Base-by-base conservation (phyloP, 2,888 invertebrate species). In the Scaptomyza caliginosa region DNA sequence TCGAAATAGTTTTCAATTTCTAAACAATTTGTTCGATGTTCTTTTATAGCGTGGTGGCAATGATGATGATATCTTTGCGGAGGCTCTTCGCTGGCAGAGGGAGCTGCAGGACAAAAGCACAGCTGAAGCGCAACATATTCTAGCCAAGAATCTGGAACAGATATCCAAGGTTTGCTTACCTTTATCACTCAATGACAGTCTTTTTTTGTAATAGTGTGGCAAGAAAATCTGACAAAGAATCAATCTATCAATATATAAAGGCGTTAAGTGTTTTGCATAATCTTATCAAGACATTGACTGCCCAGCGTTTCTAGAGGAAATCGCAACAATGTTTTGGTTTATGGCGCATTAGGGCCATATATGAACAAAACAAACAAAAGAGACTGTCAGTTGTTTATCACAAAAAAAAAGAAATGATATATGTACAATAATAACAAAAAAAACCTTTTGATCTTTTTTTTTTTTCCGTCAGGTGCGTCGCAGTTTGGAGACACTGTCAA, bases 401-500 rank as follows among this genome's bases (percentile, higher is more conserved):
- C 1, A 4, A 19, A 3, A 13, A 2, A 32, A 4, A 36, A 1
- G 4, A 30, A n/a, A 30, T 4, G 2, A 30, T n/a, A 5, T n/a
- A 13, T 13, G 1, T 13, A n/a, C 13, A 6, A 13, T 32, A 32
- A 32, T 32, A 32, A 13, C 13, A 26, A 26, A n/a, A 11, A 19
- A 24, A 38, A 11, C n/a, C 6, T 90, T 79, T 16, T 49, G n/a
- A n/a, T 48, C 39, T 10, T 56, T 24, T 30, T 2, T 26, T 13
- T 6, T 13, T 28, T 7, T 3, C n/a, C n/a, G n/a, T 4, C 91
- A 96, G 96, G 96, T 96, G 63, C 94, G 96, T 68, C 95, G 96
- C 90, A 96, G 96, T 55, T 91, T 96, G 88, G 96, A 96, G 92
- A 95, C 95, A 48, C 91, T 96, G 74, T 96, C 96, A 19, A 94